Percentiles rank a stretch among this genome's conserved stretches.
Conservation (phyloP, 2,888 invertebrate genomes). For the Coenonympha glycerion region DNA sequence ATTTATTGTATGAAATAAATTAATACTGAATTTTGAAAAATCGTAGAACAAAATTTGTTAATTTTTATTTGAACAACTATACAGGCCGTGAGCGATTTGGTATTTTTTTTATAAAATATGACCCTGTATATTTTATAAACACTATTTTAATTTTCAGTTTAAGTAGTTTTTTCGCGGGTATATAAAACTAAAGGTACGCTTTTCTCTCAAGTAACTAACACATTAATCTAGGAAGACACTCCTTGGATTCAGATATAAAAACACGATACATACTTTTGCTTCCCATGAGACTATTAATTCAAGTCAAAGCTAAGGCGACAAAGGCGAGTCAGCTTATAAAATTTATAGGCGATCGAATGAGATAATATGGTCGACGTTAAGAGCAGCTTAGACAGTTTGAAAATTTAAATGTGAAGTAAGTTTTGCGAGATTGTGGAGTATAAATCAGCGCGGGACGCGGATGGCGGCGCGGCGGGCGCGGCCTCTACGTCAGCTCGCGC, state of each 20-base stretch:
- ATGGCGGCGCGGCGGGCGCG: constrained; percentile 42
- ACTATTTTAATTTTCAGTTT: too few species aligned
- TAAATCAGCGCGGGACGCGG: constrained; percentile 66
- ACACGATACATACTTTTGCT: constrained; percentile 37
- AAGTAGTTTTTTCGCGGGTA: too few species aligned
- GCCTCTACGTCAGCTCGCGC: constrained; percentile 49
- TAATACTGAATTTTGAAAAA: too few species aligned
- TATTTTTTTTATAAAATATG: too few species aligned
- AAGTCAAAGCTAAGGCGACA: constrained; percentile 65
- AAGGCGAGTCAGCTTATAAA: constrained; percentile 73
- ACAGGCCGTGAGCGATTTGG: too few species aligned
- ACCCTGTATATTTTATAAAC: too few species aligned
- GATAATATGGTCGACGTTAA: constrained; percentile 76
- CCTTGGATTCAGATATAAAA: constrained; percentile 23
- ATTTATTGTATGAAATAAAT: too few species aligned
- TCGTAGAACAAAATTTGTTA: too few species aligned
- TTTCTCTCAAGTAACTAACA: too few species aligned
- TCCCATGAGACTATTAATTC: constrained; percentile 64
- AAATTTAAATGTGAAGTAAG: constrained; percentile 77
- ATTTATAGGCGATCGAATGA: constrained; percentile 76
- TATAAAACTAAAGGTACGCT: too few species aligned
- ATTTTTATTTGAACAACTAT: too few species aligned
- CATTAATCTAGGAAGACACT: too few species aligned
- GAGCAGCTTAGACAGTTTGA: constrained; percentile 76
- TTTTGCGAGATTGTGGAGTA: constrained; percentile 75